A percentile compares a stretch with the other conserved stretches of the same genome.
phyloP scores from a whole-genome alignment of 2,888 invertebrate genomes.

The Scelioninae gen. 1 region DNA sequence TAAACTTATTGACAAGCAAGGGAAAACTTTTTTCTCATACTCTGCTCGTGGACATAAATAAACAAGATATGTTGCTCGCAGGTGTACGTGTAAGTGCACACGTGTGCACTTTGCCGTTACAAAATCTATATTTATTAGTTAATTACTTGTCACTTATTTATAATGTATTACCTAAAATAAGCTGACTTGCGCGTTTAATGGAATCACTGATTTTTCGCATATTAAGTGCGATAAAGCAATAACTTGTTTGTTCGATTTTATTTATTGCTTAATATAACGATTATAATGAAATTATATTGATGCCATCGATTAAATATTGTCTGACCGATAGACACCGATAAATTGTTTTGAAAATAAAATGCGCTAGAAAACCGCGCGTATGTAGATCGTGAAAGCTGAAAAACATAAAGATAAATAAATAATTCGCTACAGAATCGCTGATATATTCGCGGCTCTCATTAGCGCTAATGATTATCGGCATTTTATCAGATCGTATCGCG shows the following conservation, averaged over 20 bases:
- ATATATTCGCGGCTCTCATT: constrained; percentile 27
- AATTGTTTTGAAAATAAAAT: constrained; percentile 29
- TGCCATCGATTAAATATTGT: constrained; percentile 11
- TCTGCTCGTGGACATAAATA: constrained; percentile 48
- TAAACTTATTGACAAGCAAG: constrained; percentile 62
- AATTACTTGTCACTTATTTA: constrained; percentile 56
- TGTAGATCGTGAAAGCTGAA: constrained; percentile 35
- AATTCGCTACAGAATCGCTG: constrained; percentile 18
- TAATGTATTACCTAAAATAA: constrained; percentile 49
- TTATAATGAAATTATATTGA: constrained; percentile 27
- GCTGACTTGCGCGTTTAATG: constrained; percentile 7
- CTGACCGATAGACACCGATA: not conserved
- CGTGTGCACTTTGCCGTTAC: constrained; percentile 30
- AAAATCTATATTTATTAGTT: constrained; percentile 59
- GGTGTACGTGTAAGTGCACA: constrained; percentile 41
- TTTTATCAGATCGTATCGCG: constrained; percentile 26
- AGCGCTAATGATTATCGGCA: constrained; percentile 32
- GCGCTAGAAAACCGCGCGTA: constrained; percentile 18
- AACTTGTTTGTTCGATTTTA: constrained; percentile 16
- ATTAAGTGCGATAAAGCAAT: constrained; percentile 15
- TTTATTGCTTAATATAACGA: constrained; percentile 15
- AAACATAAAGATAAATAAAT: constrained; percentile 25
- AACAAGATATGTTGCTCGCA: constrained; percentile 51
- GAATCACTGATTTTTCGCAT: constrained; percentile 9
- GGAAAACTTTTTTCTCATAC: constrained; percentile 47